These are phyloP conservation scores for Epinotia brunnichana DNA, from an alignment of 2,888 invertebrate genomes.

Conservation along the genomic window DNA sequence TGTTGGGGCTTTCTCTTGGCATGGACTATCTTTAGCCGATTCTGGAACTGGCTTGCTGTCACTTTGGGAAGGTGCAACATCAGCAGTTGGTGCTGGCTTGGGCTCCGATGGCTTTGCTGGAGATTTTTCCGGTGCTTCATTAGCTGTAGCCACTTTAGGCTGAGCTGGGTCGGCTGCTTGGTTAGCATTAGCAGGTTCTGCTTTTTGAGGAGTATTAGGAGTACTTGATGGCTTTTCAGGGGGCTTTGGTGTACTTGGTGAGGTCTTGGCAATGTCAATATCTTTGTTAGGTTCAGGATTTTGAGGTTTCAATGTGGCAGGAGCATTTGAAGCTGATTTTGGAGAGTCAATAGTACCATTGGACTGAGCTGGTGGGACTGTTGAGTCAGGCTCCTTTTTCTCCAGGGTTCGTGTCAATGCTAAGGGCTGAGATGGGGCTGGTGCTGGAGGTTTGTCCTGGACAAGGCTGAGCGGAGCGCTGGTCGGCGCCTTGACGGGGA, in stretches of 20 bases:
- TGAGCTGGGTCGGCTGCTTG: conserved; percentile 64
- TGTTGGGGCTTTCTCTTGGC: conserved; percentile 62
- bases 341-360: conserved; percentile 78
- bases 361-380: conserved; percentile 59
- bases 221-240: conserved; percentile 69
- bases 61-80: conserved; percentile 73
- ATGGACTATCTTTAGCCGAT: conserved; percentile 70
- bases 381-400: conserved; percentile 75
- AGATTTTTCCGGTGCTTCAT: conserved; percentile 72
- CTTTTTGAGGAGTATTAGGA: conserved; percentile 69
- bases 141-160: conserved; percentile 72
- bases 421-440: conserved; percentile 62
- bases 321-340: conserved; percentile 67
- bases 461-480: conserved; percentile 77
- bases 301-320: conserved; percentile 67
- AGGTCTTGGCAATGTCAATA: conserved; percentile 75
- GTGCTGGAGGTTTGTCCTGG: conserved; percentile 66
- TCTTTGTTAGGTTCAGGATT: conserved; percentile 74
- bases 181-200: conserved; percentile 60
- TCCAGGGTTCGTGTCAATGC: conserved; percentile 79
- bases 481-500: conserved; percentile 68
- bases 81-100: conserved; percentile 70
- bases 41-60: conserved; percentile 73
- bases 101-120: conserved; percentile 72
- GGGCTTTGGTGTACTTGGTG: conserved; percentile 77